These are phyloP conservation scores for Peromyscus eremicus DNA, from an alignment of 2,797 vertebrate species.

Conservation along the genomic window DNA sequence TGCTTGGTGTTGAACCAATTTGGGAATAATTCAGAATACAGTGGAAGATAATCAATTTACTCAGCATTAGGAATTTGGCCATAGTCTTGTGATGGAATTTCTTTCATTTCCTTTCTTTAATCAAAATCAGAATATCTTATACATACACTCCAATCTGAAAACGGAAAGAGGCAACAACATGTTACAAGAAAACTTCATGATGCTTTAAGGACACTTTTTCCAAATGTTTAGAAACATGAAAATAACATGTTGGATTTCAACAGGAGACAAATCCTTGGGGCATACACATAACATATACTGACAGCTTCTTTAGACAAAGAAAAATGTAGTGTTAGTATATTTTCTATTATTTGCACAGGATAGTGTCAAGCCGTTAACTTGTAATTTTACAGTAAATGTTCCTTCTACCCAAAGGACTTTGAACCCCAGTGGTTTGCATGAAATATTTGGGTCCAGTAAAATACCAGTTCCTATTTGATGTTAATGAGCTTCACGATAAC, in stretches of 20 bases:
- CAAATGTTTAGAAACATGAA: conserved; percentile 45
- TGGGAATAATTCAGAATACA: neutral
- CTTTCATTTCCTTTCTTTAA: neutral
- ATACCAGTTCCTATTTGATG: neutral
- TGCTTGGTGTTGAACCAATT: neutral
- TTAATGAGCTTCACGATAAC: neutral
- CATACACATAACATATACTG: neutral
- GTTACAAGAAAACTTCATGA: neutral
- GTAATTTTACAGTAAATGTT: neutral
- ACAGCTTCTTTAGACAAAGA: neutral
- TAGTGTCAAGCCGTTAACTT: neutral
- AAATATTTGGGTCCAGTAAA: neutral
- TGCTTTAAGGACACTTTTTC: neutral
- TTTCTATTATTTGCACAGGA: neutral
- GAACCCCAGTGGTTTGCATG: neutral
- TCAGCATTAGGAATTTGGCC: neutral
- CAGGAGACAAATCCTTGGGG: neutral
- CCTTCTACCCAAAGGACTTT: neutral
- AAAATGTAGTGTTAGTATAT: neutral
- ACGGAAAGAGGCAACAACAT: neutral
- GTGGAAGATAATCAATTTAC: neutral
- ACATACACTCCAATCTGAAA: neutral
- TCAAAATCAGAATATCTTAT: neutral
- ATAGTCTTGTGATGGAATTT: neutral
- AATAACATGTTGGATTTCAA: neutral